Conservation (phyloP, 2,888 invertebrate species). For the Onchidella celtica region DNA sequence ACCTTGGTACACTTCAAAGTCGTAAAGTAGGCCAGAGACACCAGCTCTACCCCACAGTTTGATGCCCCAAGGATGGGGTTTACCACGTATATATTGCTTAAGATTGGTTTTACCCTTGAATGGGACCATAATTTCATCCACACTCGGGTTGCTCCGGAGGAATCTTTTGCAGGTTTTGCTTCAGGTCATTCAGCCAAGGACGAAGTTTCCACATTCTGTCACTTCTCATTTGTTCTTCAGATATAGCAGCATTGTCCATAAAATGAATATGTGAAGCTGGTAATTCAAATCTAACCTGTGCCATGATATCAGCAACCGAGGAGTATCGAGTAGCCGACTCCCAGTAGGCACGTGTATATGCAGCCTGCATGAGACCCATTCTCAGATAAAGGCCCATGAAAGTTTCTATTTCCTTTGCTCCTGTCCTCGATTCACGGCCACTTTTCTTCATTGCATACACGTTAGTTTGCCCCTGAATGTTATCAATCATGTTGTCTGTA, state of each 20-base stretch:
- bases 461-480: neutral
- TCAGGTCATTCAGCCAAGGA: neutral
- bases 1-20: no score
- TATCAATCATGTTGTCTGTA: neutral
- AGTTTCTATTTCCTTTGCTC: neutral
- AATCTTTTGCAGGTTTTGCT: neutral
- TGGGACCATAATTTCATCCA: neutral
- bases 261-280: neutral
- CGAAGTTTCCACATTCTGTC: neutral
- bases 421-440: neutral
- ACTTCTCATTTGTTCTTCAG: neutral
- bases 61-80: neutral
- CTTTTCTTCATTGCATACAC: neutral
- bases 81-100: neutral
- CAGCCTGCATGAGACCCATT: neutral
- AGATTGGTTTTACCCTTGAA: neutral
- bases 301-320: neutral
- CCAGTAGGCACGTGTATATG: neutral
- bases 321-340: neutral
- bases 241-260: neutral
- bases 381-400: neutral
- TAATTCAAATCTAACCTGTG: neutral
- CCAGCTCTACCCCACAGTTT: neutral
- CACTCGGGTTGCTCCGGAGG: neutral
- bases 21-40: neutral